These are phyloP conservation scores for Girardinichthys multiradiatus DNA, from an alignment of 2,113 vertebrate species.

Conservation along the genomic window DNA sequence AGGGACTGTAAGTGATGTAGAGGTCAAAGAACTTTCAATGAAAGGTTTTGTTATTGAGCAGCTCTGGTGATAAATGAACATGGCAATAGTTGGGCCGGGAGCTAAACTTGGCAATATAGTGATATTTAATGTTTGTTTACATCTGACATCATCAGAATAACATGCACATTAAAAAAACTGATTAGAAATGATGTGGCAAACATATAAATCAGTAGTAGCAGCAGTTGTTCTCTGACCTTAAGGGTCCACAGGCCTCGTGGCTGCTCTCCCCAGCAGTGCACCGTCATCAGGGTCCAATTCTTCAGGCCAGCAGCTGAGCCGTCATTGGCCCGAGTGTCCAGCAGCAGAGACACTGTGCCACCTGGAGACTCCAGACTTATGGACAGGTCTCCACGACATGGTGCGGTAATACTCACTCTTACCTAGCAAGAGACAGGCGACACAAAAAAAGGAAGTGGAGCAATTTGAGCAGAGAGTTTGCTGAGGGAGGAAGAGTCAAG, in stretches of 20 bases:
- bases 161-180: neutral
- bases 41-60: too few relatives aligned
- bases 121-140: neutral
- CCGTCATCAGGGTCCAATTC: slow-evolving; percentile 57
- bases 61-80: too few relatives aligned
- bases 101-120: neutral
- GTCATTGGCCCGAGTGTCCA: slow-evolving; percentile 58
- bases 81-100: neutral
- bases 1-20: too few relatives aligned
- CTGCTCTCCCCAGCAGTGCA: slow-evolving; percentile 65
- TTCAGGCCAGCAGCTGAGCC: slow-evolving; percentile 55
- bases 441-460: neutral
- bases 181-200: neutral
- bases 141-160: neutral
- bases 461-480: slow-evolving; percentile 6
- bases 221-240: slow-evolving; percentile 29
- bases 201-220: neutral
- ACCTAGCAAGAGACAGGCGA: slow-evolving; percentile 51
- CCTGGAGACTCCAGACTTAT: slow-evolving; percentile 71
- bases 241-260: slow-evolving; percentile 53
- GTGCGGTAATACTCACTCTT: slow-evolving; percentile 64
- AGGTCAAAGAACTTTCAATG: too few relatives aligned
- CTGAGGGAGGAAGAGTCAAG: neutral
- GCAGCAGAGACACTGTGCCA: slow-evolving; percentile 56
- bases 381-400: slow-evolving; percentile 73